Evolutionary conservation across 1,140 invertebrate genomes (phyloP), one percentile per base, ranked within the genome.

Genomic region (Drosophila simulans): DNA sequence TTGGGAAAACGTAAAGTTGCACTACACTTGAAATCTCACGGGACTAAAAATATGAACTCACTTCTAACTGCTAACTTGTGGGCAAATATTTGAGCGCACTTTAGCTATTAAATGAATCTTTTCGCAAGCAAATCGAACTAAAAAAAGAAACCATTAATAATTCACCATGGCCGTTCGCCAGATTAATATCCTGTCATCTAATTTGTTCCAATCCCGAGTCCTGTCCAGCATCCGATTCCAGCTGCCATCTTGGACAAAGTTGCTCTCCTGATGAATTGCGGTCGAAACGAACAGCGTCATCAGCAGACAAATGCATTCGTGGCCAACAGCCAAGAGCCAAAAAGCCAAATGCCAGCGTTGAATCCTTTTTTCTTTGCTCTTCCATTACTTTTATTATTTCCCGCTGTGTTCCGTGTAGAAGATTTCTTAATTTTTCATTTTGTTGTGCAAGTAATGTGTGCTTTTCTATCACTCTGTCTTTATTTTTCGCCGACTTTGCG

Each of bases 131-230:
- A 49, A 34, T n/a, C 8, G 20, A 53, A 35, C 34, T 20, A 37
- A 53, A 22, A 25, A 42, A 27, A 12, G 56, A 17, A 35, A 15
- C 48, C 64, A 70, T 56, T 51, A 69, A 55, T 69, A 40, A 69
- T 31, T 40, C 49, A 10, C 20, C 11, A 31, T 65, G 63, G 59
- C 59, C 10, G 45, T 22, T 12, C 70, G 77, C 49, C 62, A 68
- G 71, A 84, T 79, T 75, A 80, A 83, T 83, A 80, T 79, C 75
- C 80, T 84, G 59, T 80, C 81, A 66, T 65, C 62, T 82, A 72
- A 80, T 84, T 78, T 79, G 55, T 80, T 77, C 65, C 56, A 55
- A 72, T 59, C 43, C 58, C 13, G 49, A 46, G 34, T 77, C 64
- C 55, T 54, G n/a, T 43, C 40, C 17, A 42, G 7, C 57, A 43